Base-by-base conservation (phyloP, 2,888 invertebrate species). In the Silvanus unidentatus region DNA sequence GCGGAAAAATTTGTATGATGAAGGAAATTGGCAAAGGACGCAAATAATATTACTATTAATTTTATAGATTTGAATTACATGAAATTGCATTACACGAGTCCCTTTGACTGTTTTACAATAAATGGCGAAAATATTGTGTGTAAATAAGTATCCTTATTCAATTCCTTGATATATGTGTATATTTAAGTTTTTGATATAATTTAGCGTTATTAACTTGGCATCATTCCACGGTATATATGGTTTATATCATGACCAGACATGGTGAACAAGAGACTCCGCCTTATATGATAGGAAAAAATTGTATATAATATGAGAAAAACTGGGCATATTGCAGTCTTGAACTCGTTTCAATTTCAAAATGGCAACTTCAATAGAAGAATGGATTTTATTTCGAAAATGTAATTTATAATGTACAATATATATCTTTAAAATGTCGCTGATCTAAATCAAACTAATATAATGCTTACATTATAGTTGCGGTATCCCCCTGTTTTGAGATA, bases 271-370 rank as follows among this genome's bases (percentile, higher is more conserved):
- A 49, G 54, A 60, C 57, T 55, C 58, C 62, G 59, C 56, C 57
- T 58, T 52, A 54, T 58, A 22, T 22, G 22, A 22, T 22, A 22
- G 22, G 8, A 22, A 22, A 22, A 22, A 22, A 22, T 22, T 22
- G 22, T 22, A 22, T 22, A 22, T 22, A 22, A 22, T 22, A 22
- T 22, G 22, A 22, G 61, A 64, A 62, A 64, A 65, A 64, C 60
- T 62, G 55, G 22, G 62, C 60, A 60, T 59, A 54, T 55, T 52
- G 55, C 54, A 53, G 59, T 55, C 59, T 60, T 59, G 60, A 62
- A 60, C 62, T 59, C 59, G 61, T 60, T 64, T 59, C 60, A 63
- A 63, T 63, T 61, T 60, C 58, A 63, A 65, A 64, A 65, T 63
- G 61, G 63, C 61, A 63, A 59, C 59, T 58, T 53, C 54, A 52